Evolutionary conservation across 2,797 vertebrate species (phyloP).

Genomic region (Centropyge bicolor): DNA sequence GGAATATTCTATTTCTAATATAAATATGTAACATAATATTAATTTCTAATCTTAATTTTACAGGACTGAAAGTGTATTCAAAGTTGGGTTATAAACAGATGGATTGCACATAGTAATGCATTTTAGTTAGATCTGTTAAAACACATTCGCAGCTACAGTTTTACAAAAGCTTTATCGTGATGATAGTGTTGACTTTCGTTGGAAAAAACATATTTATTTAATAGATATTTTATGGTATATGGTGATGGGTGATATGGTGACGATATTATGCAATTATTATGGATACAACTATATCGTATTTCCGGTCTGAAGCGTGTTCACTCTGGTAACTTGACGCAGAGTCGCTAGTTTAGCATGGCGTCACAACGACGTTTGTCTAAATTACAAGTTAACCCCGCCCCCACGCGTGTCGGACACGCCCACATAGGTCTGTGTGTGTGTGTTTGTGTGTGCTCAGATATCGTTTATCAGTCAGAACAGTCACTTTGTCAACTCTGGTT

Average conservation of each 20-base stretch:
- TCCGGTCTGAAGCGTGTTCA: not conserved
- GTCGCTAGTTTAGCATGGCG: not conserved
- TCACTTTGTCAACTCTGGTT: not conserved
- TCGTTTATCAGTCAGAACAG: not conserved
- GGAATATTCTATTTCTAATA: not conserved
- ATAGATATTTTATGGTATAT: too few relatives aligned
- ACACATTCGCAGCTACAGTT: too few relatives aligned
- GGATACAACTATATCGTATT: rapidly evolving
- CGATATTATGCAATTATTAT: conserved; percentile 16
- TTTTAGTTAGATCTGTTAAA: not conserved
- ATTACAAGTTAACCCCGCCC: conserved; percentile 1
- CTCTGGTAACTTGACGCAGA: not conserved
- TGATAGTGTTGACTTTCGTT: too few relatives aligned
- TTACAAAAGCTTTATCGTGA: not conserved
- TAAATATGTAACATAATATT: too few relatives aligned
- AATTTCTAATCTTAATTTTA: not conserved
- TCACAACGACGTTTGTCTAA: conserved; percentile 22
- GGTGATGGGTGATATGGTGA: too few relatives aligned
- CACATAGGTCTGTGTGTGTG: not conserved
- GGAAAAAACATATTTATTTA: too few relatives aligned
- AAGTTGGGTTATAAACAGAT: not conserved
- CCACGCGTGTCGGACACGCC: not conserved
- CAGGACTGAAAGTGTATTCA: not conserved
- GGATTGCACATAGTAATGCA: not conserved
- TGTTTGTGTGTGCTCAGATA: not conserved